Conservation (phyloP, 1,140 invertebrate genomes). For the Atta colombica region DNA sequence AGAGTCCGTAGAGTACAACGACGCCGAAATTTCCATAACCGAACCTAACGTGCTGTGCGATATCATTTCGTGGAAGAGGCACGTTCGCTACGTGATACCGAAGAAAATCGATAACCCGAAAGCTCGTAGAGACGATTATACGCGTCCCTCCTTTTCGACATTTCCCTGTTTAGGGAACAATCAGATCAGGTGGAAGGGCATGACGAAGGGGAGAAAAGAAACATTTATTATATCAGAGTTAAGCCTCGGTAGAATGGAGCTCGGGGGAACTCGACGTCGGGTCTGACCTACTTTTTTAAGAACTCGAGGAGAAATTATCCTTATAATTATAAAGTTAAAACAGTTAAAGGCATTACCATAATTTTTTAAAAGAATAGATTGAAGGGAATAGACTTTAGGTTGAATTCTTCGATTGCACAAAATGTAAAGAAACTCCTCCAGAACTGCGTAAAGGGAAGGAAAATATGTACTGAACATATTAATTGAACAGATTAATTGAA, state of each 20-base stretch:
- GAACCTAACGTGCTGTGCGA: constrained; percentile 13
- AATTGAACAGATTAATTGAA: constrained; percentile 5
- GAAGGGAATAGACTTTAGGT: neutral
- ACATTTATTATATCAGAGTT: constrained; percentile 45
- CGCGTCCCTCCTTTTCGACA: constrained; percentile 36
- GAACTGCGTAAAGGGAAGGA: neutral
- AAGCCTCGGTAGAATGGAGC: neutral
- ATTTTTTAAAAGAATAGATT: constrained; percentile 1
- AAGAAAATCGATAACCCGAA: constrained; percentile 23
- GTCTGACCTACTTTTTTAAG: constrained; percentile 25
- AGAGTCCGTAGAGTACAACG: constrained; percentile 29
- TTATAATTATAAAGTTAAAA: constrained; percentile 17
- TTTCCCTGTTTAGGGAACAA: neutral
- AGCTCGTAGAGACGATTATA: constrained; percentile 1
- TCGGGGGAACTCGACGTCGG: neutral
- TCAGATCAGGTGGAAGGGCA: constrained; percentile 12
- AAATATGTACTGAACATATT: neutral
- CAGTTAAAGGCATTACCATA: neutral
- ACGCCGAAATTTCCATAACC: constrained; percentile 55
- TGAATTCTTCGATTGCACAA: neutral
- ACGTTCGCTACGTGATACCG: constrained; percentile 33
- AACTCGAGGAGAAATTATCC: constrained; percentile 56
- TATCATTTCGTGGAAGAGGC: neutral
- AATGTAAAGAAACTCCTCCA: neutral
- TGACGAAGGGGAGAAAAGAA: neutral